Evolutionary conservation across 2,888 invertebrate genomes (phyloP), one percentile per base, ranked within the genome.

Genomic region (Drosophila monieri): DNA sequence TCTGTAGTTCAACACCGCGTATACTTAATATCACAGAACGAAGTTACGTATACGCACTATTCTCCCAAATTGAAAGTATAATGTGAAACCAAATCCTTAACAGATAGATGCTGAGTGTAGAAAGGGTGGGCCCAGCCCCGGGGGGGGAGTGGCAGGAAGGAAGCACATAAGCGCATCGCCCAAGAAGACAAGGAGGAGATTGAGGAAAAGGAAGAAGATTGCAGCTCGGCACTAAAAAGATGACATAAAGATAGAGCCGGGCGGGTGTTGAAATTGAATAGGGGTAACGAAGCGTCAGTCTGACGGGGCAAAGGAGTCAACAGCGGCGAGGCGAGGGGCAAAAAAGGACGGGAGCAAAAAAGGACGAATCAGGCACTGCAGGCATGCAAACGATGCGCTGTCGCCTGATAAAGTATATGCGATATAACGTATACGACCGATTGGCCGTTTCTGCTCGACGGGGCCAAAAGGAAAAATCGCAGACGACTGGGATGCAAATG

Each of bases 131-230:
- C n/a, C n/a, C n/a, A n/a, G n/a, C n/a, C 46, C 15, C 65, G 44
- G 61, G 66, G 72, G 66, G 72, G 54, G 65, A 46, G 41, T 56
- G 65, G 64, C 66, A 76, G 81, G 81, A 83, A 87, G 81, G 85
- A 87, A 78, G 68, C 74, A 62, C 52, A 86, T 81, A 88, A 84
- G 88, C 84, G 84, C 88, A 88, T 88, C 79, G 84, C 79, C 73
- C 59, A 55, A 21, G 39, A 43, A 66, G 58, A 56, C 44, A 52
- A 61, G 57, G 39, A 37, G 60, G 46, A 55, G 52, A 48, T 46
- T 44, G 46, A 30, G 53, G 32, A 12, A 47, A 15, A 21, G 32
- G 60, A 65, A 57, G 39, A 27, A 62, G 73, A 47, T 64, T 66
- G 86, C 85, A 69, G 78, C 66, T 52, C 55, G 61, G 59, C 84